Conservation (phyloP, 2,888 invertebrate species). For the Parthenolecanium corni region DNA sequence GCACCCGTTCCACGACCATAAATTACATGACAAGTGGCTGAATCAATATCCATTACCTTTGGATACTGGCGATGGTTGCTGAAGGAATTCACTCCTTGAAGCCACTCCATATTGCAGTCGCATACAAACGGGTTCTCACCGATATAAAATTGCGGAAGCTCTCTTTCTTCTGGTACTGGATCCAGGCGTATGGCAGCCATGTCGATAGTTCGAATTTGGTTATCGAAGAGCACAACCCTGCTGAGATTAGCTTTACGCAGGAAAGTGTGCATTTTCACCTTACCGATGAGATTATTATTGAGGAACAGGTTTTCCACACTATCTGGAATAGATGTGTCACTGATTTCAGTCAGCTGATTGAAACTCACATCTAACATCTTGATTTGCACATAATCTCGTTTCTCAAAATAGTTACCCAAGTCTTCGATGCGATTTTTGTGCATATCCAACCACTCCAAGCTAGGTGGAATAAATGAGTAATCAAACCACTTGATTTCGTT, state of each 20-base stretch:
- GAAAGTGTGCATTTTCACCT: constrained; percentile 79
- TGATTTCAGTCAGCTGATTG: constrained; percentile 70
- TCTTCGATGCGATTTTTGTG: constrained; percentile 75
- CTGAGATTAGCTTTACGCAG: constrained; percentile 79
- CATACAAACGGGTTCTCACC: constrained; percentile 90
- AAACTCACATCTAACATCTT: constrained; percentile 81
- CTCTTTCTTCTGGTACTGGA: constrained; percentile 62
- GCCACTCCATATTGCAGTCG: constrained; percentile 92
- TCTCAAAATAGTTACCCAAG: constrained; percentile 60
- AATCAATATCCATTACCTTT: constrained; percentile 76
- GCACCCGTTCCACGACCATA: constrained; percentile 29
- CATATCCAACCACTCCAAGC: constrained; percentile 78
- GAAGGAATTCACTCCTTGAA: constrained; percentile 77
- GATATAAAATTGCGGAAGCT: constrained; percentile 81
- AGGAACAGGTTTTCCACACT: constrained; percentile 75
- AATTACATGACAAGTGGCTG: constrained; percentile 75
- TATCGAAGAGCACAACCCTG: constrained; percentile 82
- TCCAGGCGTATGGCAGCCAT: constrained; percentile 76
- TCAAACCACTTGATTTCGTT: constrained; percentile 82
- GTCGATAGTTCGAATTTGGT: constrained; percentile 81
- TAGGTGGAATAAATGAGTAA: constrained; percentile 71
- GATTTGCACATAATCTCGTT: constrained; percentile 57
- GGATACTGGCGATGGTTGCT: constrained; percentile 76
- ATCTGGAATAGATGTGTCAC: constrained; percentile 65
- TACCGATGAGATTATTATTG: constrained; percentile 76